phyloP scores from a whole-genome alignment of 1,140 invertebrate species.

The Atopsyche davidsoni region DNA sequence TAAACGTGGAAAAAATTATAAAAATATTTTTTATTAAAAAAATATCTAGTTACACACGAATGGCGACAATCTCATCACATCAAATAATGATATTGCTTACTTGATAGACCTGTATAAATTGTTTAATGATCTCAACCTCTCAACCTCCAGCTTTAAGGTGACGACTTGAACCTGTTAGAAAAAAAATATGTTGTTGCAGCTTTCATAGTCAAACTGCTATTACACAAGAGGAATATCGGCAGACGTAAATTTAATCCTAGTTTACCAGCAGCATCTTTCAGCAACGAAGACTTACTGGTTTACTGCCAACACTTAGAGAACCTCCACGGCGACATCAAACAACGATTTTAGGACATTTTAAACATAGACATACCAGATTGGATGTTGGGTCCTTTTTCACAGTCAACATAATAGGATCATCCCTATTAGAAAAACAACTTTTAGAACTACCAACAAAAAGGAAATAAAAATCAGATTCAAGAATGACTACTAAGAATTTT shows the following conservation, averaged over 20 bases:
- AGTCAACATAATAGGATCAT: too few relatives aligned
- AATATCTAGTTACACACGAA: too few relatives aligned
- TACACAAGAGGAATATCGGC: slow-evolving; percentile 36
- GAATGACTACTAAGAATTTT: too few relatives aligned
- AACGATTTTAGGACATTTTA: slow-evolving; percentile 32
- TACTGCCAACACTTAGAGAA: slow-evolving; percentile 34
- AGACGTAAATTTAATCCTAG: slow-evolving; percentile 34
- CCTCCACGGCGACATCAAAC: slow-evolving; percentile 31
- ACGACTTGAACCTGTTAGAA: slow-evolving; percentile 40
- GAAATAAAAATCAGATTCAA: too few relatives aligned
- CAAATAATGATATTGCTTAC: slow-evolving; percentile 36
- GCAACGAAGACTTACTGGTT: slow-evolving; percentile 31
- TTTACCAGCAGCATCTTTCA: slow-evolving; percentile 32
- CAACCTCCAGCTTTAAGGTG: slow-evolving; percentile 34
- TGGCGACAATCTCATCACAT: slow-evolving; percentile 30
- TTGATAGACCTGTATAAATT: slow-evolving; percentile 34
- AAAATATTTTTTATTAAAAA: too few relatives aligned
- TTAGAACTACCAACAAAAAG: too few relatives aligned
- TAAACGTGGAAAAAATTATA: too few relatives aligned
- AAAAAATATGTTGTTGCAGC: slow-evolving; percentile 35
- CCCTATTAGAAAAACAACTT: too few relatives aligned
- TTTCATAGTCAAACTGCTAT: slow-evolving; percentile 35
- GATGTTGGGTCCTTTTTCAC: too few relatives aligned
- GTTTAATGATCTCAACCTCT: slow-evolving; percentile 16
- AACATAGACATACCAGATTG: slow-evolving; percentile 15